Evolutionary conservation across 2,797 vertebrate genomes (phyloP).

Genomic region (Poecilia picta): DNA sequence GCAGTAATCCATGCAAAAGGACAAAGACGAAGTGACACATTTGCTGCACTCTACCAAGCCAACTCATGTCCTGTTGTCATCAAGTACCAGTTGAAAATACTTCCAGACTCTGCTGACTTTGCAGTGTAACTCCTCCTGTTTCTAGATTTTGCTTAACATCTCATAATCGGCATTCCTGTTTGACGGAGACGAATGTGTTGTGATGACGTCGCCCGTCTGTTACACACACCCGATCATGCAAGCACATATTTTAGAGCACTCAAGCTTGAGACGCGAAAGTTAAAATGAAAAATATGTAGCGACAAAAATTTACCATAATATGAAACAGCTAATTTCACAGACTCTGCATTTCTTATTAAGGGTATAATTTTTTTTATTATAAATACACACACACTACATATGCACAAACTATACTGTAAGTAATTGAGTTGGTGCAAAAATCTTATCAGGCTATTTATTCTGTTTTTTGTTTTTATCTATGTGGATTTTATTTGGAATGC

Average conservation of each 20-base stretch:
- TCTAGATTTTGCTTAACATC: too few relatives aligned
- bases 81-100: too few relatives aligned
- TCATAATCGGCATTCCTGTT: not conserved
- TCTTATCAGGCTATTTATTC: not conserved
- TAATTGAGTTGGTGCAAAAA: not conserved
- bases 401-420: conserved; percentile 4
- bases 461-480: not conserved
- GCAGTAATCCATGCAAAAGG: not conserved
- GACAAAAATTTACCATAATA: conserved; percentile 16
- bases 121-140: too few relatives aligned
- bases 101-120: too few relatives aligned
- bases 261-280: not conserved
- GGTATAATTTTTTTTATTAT: not conserved
- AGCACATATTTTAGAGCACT: not conserved
- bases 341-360: conserved; percentile 21
- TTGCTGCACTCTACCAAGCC: too few relatives aligned
- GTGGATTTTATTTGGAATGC: not conserved
- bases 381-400: not conserved
- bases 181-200: not conserved
- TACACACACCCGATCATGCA: not conserved
- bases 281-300: conserved; percentile 11
- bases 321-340: conserved; percentile 22
- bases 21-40: not conserved
- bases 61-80: too few relatives aligned
- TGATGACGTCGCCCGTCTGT: not conserved